Percentiles rank a stretch among this genome's conserved stretches.
Evolutionary conservation across 2,888 invertebrate genomes (phyloP).

Genomic region (Sesia apiformis): DNA sequence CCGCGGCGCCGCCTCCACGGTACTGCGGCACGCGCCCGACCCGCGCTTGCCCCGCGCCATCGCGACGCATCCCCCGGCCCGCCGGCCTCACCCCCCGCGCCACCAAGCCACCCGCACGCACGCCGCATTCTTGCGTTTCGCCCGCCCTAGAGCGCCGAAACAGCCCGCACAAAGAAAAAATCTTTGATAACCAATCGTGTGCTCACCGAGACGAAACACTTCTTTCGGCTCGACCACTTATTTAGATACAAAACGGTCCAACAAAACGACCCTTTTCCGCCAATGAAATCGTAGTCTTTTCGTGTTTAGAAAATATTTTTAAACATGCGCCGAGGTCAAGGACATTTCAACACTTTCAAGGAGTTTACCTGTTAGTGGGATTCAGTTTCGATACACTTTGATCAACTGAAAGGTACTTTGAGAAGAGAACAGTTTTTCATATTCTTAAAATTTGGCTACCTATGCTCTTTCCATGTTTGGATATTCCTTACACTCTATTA

Average conservation of each 20-base stretch:
- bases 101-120: constrained; percentile 55
- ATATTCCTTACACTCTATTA: no score
- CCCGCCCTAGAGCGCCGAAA: constrained; percentile 27
- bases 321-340: background rate
- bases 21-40: constrained; percentile 68
- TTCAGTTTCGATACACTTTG: no score
- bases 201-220: background rate
- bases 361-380: no score
- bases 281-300: no score
- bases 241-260: no score
- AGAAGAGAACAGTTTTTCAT: no score
- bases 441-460: no score
- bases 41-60: constrained; percentile 23
- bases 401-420: no score
- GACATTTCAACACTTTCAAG: background rate
- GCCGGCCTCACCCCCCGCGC: constrained; percentile 15
- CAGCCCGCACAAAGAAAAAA: constrained; percentile 53
- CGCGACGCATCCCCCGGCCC: constrained; percentile 25
- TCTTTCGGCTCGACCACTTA: no score
- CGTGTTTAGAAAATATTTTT: background rate
- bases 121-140: constrained; percentile 64
- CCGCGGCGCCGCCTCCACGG: constrained; percentile 66
- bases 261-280: no score
- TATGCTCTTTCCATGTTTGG: no score
- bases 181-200: constrained; percentile 18